A percentile compares a stretch with the other conserved stretches of the same genome.
These are phyloP conservation scores for Myxocyprinus asiaticus DNA, from an alignment of 2,113 vertebrate genomes.

Conservation along the genomic window DNA sequence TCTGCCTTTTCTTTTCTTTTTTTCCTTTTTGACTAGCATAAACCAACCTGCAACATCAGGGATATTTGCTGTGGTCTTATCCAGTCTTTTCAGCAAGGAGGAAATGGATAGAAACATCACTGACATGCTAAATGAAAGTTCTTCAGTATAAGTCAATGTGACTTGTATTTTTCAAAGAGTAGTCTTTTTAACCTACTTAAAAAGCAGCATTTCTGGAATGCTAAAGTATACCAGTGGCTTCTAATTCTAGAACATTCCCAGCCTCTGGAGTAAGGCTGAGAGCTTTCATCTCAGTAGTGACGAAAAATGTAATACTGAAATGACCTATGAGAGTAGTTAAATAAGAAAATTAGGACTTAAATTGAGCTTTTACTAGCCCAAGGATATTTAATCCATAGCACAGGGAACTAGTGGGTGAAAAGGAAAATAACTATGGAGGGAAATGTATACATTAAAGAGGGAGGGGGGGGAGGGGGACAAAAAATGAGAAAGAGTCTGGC, in stretches of 20 bases:
- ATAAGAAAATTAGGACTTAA: conserved; percentile 12
- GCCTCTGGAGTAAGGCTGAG: neutral
- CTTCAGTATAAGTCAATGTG: neutral
- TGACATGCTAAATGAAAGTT: neutral
- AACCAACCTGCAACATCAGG: no score
- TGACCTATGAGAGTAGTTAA: neutral
- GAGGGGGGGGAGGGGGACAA: neutral
- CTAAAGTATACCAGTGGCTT: neutral
- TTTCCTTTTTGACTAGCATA: no score
- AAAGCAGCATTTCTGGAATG: neutral
- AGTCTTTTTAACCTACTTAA: neutral
- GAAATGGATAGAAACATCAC: no score
- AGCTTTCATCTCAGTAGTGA: neutral
- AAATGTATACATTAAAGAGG: conserved; percentile 5
- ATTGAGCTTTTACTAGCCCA: conserved; percentile 1
- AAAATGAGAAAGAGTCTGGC: neutral
- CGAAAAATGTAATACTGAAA: neutral
- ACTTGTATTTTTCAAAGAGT: neutral
- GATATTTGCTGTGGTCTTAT: no score
- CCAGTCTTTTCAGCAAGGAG: no score
- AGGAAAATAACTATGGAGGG: neutral
- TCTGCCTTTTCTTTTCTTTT: no score
- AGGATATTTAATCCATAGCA: neutral
- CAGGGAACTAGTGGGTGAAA: neutral
- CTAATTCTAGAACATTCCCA: conserved; percentile 6